Conservation (phyloP, 35 echinoderm and acorn worm genomes). For the Heliocidaris erythrogramma region DNA sequence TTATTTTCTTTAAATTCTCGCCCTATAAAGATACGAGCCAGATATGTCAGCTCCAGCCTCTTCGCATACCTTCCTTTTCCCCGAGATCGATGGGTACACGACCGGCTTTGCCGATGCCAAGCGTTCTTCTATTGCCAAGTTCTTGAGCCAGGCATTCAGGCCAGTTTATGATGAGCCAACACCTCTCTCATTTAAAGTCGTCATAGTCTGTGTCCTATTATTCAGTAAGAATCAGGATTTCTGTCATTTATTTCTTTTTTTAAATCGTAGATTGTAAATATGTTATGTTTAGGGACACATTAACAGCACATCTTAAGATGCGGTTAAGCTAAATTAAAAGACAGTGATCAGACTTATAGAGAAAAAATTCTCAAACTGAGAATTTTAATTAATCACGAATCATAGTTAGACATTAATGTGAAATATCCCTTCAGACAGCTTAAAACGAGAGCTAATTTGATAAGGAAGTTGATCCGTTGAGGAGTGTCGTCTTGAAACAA, state of each 20-base stretch:
- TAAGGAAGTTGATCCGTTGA: too few relatives aligned
- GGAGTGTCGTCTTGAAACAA: too few relatives aligned
- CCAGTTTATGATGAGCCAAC: slow-evolving; percentile 58
- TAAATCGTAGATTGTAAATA: too few relatives aligned
- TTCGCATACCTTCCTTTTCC: slow-evolving; percentile 52
- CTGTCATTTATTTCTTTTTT: not conserved
- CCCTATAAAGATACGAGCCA: slow-evolving; percentile 52
- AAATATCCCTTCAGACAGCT: too few relatives aligned
- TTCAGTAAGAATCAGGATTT: slow-evolving; percentile 32
- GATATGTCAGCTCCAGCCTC: slow-evolving; percentile 49
- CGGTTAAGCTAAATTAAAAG: too few relatives aligned
- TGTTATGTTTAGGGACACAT: too few relatives aligned
- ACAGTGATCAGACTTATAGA: too few relatives aligned
- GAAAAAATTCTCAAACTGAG: too few relatives aligned
- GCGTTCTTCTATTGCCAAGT: slow-evolving; percentile 6
- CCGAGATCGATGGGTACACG: slow-evolving; percentile 19
- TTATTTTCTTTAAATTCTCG: not conserved
- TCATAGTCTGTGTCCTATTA: slow-evolving; percentile 44
- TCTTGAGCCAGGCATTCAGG: slow-evolving; percentile 43
- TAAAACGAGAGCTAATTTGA: too few relatives aligned
- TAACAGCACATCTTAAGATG: too few relatives aligned
- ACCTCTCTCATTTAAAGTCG: slow-evolving; percentile 50
- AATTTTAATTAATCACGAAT: too few relatives aligned
- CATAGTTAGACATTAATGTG: too few relatives aligned
- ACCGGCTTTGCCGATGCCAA: not conserved